These are phyloP conservation scores for Ditylenchus dipsaci DNA, from an alignment of 1,140 invertebrate species.

Conservation along the genomic window DNA sequence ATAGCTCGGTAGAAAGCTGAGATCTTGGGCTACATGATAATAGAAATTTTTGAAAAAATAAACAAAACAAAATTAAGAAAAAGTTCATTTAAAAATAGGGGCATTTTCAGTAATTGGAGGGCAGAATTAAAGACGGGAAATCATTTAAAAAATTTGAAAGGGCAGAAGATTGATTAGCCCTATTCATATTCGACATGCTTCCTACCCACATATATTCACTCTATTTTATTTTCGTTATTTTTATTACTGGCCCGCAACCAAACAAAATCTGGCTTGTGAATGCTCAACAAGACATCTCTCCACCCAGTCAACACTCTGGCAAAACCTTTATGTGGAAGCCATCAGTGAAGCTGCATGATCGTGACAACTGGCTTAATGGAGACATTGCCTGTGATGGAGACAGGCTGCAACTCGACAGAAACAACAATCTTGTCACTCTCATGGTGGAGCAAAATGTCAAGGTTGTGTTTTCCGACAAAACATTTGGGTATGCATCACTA, in stretches of 20 bases:
- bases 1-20: too few species aligned
- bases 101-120: too few species aligned
- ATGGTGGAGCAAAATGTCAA: not conserved
- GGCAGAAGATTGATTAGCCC: too few species aligned
- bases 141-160: too few species aligned
- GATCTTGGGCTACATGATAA: too few species aligned
- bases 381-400: constrained; percentile 24
- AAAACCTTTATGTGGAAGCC: constrained; percentile 19
- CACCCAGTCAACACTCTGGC: not conserved
- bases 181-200: too few species aligned
- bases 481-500: not conserved
- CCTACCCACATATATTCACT: too few species aligned
- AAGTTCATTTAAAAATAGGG: too few species aligned
- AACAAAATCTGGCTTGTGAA: not conserved
- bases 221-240: not conserved
- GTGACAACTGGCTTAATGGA: constrained; percentile 8
- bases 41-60: too few species aligned
- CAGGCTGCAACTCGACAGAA: not conserved
- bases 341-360: not conserved
- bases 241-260: constrained; percentile 1
- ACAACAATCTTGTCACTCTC: constrained; percentile 18
- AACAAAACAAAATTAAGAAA: too few species aligned
- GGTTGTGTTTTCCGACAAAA: not conserved
- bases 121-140: too few species aligned
- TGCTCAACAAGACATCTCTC: not conserved